These are phyloP conservation scores for Pammene aurita DNA, from an alignment of 2,888 invertebrate genomes.

Conservation along the genomic window DNA sequence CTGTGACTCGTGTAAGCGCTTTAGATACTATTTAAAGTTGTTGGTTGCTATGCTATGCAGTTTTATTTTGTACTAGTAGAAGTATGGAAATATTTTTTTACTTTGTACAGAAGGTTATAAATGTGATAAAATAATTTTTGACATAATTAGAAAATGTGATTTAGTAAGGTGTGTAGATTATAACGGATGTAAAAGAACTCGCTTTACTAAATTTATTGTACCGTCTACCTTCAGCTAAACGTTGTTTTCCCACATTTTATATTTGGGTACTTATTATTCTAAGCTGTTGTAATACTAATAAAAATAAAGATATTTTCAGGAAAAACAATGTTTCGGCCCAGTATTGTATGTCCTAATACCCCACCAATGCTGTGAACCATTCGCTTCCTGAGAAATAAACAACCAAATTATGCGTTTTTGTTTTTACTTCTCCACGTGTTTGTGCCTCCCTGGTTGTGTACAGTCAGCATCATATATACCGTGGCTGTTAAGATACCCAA, in stretches of 20 bases:
- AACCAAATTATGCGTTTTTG: constrained; percentile 72
- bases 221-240: constrained; percentile 68
- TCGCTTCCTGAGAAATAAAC: constrained; percentile 83
- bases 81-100: constrained; percentile 80
- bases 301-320: constrained; percentile 67
- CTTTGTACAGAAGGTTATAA: constrained; percentile 81
- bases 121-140: constrained; percentile 81
- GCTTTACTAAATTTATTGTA: constrained; percentile 77
- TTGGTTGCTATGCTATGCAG: constrained; percentile 64
- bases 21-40: constrained; percentile 46
- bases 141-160: constrained; percentile 82
- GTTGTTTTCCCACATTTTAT: constrained; percentile 78
- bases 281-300: constrained; percentile 78
- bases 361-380: constrained; percentile 84
- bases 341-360: constrained; percentile 78
- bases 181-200: constrained; percentile 63
- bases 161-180: constrained; percentile 80
- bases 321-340: constrained; percentile 75
- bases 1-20: constrained; percentile 2
- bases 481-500: too few relatives aligned
- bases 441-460: too few relatives aligned
- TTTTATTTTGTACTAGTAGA: constrained; percentile 76
- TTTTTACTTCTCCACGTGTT: constrained; percentile 45
- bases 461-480: neutral
- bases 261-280: constrained; percentile 78